Conservation (phyloP, 2,888 invertebrate genomes). For the Phengaris alcon region DNA sequence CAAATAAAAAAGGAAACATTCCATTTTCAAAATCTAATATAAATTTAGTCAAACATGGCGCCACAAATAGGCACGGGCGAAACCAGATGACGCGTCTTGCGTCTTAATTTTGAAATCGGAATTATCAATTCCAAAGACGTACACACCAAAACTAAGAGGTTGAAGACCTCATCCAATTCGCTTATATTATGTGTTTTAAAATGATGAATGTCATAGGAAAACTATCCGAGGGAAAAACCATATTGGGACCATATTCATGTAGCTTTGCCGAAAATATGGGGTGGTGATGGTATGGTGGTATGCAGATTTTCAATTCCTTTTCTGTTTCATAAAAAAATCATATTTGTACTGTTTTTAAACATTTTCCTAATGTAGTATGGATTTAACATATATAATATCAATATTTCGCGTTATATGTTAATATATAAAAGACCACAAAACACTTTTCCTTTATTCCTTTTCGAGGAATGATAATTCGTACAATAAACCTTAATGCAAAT, state of each 20-base stretch:
- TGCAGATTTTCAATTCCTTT: no score
- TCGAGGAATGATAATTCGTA: neutral
- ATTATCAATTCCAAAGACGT: constrained; percentile 50
- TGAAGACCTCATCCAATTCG: constrained; percentile 47
- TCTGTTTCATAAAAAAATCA: no score
- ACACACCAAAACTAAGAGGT: constrained; percentile 50
- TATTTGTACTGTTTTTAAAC: no score
- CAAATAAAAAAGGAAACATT: neutral
- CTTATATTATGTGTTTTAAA: constrained; percentile 30
- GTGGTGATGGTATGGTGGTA: neutral
- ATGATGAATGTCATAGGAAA: neutral
- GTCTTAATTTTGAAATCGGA: constrained; percentile 45
- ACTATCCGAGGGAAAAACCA: neutral
- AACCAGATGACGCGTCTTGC: constrained; percentile 32
- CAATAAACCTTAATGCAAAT: neutral
- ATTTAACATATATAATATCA: no score
- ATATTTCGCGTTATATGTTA: no score
- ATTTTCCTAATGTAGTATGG: no score
- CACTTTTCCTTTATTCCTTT: neutral
- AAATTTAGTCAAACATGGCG: constrained; percentile 24
- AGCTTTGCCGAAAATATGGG: neutral
- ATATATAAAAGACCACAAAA: neutral
- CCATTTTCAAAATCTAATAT: neutral
- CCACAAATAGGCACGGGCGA: constrained; percentile 29
- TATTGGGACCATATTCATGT: neutral